Evolutionary conservation across 2,888 invertebrate species (phyloP).

Genomic region (Nemapogon koenigi): DNA sequence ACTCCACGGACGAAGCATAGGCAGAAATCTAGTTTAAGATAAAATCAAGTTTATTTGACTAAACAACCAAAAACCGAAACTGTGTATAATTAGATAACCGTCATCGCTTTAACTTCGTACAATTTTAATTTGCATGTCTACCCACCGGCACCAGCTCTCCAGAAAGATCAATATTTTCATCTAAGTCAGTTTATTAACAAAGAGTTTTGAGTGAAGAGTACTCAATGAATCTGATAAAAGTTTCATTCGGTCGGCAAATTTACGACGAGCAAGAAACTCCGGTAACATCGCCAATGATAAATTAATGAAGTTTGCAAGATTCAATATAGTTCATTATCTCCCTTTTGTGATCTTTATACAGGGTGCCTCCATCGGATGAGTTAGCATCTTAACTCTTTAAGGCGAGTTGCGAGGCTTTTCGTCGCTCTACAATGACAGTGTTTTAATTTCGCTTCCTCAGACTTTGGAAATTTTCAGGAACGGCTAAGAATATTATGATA

Average conservation of each 20-base stretch:
- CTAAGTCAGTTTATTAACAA: slow-evolving; percentile 34
- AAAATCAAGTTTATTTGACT: too few relatives aligned
- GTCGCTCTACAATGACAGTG: too few relatives aligned
- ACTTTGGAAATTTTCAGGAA: too few relatives aligned
- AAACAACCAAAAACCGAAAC: too few relatives aligned
- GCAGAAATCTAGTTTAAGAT: too few relatives aligned
- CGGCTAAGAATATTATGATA: too few relatives aligned
- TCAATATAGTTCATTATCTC: slow-evolving; percentile 38
- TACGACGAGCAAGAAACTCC: slow-evolving; percentile 25
- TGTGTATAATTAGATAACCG: too few relatives aligned
- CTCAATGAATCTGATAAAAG: slow-evolving; percentile 21
- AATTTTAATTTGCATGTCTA: slow-evolving; percentile 2
- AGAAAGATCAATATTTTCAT: slow-evolving; percentile 24
- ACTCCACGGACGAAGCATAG: too few relatives aligned
- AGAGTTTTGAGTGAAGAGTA: slow-evolving; percentile 29
- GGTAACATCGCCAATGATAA: slow-evolving; percentile 38
- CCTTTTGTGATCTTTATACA: slow-evolving; percentile 24
- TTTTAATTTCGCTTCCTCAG: too few relatives aligned
- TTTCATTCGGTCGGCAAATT: slow-evolving; percentile 35
- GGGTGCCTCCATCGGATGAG: slow-evolving; percentile 12
- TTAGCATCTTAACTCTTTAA: slow-evolving; percentile 6
- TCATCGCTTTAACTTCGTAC: too few relatives aligned
- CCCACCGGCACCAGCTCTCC: slow-evolving; percentile 4
- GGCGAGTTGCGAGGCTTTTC: too few relatives aligned
- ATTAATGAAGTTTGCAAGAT: slow-evolving; percentile 43